Evolutionary conservation across 2,888 invertebrate species (phyloP).

Genomic region (Tiphia femorata): DNA sequence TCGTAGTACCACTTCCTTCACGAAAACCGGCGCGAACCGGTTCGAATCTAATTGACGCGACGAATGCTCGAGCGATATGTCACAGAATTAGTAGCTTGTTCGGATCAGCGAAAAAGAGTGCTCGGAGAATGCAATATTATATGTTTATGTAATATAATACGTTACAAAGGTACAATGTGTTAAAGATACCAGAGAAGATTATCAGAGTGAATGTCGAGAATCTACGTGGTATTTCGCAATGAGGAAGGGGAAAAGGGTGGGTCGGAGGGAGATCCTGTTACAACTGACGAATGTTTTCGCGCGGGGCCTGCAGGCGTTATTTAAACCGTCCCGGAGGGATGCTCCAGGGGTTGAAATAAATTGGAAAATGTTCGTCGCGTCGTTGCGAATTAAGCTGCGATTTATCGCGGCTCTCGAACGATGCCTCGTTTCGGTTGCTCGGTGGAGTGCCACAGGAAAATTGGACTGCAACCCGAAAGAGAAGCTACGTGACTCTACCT

Average conservation of each 20-base stretch:
- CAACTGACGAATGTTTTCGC: too few relatives aligned
- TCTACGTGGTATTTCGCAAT: not conserved
- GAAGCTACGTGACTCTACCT: too few relatives aligned
- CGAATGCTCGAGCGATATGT: not conserved
- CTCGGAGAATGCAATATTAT: too few relatives aligned
- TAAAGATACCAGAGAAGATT: not conserved
- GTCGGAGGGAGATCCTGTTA: not conserved
- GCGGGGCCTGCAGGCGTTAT: too few relatives aligned
- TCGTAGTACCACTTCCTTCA: too few relatives aligned
- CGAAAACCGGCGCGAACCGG: constrained; percentile 25
- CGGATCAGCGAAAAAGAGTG: too few relatives aligned
- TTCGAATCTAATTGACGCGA: constrained; percentile 21
- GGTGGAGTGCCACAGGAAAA: too few relatives aligned
- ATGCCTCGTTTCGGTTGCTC: not conserved
- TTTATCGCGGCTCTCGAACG: not conserved
- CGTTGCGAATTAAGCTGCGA: not conserved
- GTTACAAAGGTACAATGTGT: not conserved
- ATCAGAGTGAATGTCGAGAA: not conserved
- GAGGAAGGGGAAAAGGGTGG: constrained; percentile 8
- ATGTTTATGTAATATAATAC: too few relatives aligned
- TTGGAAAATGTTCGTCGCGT: not conserved
- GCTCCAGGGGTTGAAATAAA: too few relatives aligned
- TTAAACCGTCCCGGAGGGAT: too few relatives aligned
- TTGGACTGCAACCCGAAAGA: too few relatives aligned
- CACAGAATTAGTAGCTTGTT: too few relatives aligned